These are phyloP conservation scores for Acanthurus leucopareius DNA, from an alignment of 2,797 vertebrate species.

Conservation along the genomic window DNA sequence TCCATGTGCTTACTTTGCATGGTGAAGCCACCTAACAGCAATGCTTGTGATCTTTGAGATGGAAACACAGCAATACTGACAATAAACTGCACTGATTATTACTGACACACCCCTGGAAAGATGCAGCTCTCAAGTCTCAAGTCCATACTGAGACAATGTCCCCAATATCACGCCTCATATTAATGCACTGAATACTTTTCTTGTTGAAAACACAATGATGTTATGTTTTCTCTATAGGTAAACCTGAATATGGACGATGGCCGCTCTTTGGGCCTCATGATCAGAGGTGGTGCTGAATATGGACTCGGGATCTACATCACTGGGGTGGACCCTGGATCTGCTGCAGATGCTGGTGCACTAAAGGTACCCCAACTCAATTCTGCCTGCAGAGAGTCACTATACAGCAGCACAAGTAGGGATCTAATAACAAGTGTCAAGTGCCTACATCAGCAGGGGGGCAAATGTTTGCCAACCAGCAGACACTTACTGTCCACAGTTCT, in stretches of 20 bases:
- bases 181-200: background rate
- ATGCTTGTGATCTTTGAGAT: background rate
- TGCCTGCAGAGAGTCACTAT: background rate
- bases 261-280: slow-evolving; percentile 93
- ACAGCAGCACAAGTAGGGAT: background rate
- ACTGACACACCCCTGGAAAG: background rate
- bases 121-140: background rate
- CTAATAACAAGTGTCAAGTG: no score
- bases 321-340: slow-evolving; percentile 92
- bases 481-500: no score
- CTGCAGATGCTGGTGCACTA: slow-evolving; percentile 90
- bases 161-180: background rate
- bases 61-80: background rate
- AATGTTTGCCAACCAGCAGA: no score
- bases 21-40: background rate
- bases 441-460: no score
- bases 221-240: slow-evolving; percentile 81
- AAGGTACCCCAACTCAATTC: slow-evolving; percentile 84
- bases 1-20: background rate
- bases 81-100: background rate
- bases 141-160: background rate
- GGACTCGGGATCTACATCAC: slow-evolving; percentile 95
- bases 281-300: slow-evolving; percentile 94
- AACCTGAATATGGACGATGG: slow-evolving; percentile 92
- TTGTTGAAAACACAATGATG: background rate